Evolutionary conservation across 2,113 vertebrate species (phyloP), one percentile per base, ranked within the genome.

Genomic region (Thomomys bottae): DNA sequence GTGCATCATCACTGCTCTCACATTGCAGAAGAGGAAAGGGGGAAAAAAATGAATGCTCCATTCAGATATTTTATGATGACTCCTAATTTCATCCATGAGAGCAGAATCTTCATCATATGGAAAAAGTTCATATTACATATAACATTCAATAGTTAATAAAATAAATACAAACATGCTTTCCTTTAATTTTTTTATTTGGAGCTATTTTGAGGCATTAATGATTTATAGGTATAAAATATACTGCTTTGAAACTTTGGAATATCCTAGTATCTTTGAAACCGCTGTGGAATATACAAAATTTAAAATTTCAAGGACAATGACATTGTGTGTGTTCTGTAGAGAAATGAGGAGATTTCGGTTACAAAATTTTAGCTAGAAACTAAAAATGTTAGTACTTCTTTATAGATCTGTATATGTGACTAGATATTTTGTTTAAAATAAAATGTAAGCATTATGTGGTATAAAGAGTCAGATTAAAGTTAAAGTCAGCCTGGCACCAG

Each of bases 141-240:
- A 84, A 89, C 75, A 72, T 90, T 95, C 88, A 92, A 85, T 85
- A 73, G 64, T 67, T 87, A 82, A 93, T 0, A 3, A 49, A 42
- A 57, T 87, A 24, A 71, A 92, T 75, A 92, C 68, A 94, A 94
- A 94, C 81, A 78, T 57, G 79, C 79, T 93, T 84, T 38, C 59
- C 93, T 94, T 61, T 26, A 28, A 64, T 94, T n/a, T 90, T 93
- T 87, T 91, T 80, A 38, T 91, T 94, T 92, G 11, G 68, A 93
- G 93, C 89, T 38, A 61, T 96, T 93, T 96, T 75, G 76, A 95
- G 93, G 94, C 89, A 93, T 88, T 94, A 94, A 88, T 95, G 15
- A 94, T 96, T 97, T 96, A 95, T 84, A 97, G 96, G 96, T 93
- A 94, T 83, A 95, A 96, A 96, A 61, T 95, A 89, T 95, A 94